A percentile compares a stretch with the other conserved stretches of the same genome.
phyloP scores from a whole-genome alignment of 2,888 invertebrate genomes.

The Hipparchia semele region DNA sequence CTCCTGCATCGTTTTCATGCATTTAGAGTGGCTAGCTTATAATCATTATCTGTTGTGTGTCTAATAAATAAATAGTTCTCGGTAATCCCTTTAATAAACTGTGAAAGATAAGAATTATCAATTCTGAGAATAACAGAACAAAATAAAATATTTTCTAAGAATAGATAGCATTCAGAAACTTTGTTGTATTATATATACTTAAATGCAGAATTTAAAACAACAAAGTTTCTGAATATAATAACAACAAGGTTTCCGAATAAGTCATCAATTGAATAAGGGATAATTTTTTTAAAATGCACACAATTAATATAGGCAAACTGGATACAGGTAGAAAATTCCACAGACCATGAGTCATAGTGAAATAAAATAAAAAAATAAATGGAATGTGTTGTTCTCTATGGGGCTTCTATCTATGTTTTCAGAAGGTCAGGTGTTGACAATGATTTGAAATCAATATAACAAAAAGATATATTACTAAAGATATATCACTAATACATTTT shows the following conservation, averaged over 20 bases:
- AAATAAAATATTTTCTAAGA: neutral
- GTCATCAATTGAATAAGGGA: conserved; percentile 39
- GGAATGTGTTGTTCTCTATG: conserved; percentile 44
- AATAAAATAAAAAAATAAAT: conserved; percentile 16
- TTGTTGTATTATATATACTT: too few relatives aligned
- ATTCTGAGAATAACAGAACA: neutral
- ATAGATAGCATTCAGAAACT: conserved; percentile 8
- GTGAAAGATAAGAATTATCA: too few relatives aligned
- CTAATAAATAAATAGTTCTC: too few relatives aligned
- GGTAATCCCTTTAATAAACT: neutral
- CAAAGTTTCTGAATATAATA: too few relatives aligned
- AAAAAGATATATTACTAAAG: neutral
- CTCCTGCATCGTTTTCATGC: neutral
- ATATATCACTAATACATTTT: neutral
- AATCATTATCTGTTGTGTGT: too few relatives aligned
- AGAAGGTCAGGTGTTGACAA: conserved; percentile 16
- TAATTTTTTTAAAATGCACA: conserved; percentile 27
- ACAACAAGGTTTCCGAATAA: conserved; percentile 29
- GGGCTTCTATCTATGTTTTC: conserved; percentile 45
- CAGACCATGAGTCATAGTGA: conserved; percentile 56
- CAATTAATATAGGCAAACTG: conserved; percentile 29
- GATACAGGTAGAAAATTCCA: conserved; percentile 54
- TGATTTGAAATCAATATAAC: neutral
- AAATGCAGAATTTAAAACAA: too few relatives aligned
- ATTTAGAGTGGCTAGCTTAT: too few relatives aligned